Base-by-base conservation (phyloP, 2,797 vertebrate species). In the Manis pentadactyla region DNA sequence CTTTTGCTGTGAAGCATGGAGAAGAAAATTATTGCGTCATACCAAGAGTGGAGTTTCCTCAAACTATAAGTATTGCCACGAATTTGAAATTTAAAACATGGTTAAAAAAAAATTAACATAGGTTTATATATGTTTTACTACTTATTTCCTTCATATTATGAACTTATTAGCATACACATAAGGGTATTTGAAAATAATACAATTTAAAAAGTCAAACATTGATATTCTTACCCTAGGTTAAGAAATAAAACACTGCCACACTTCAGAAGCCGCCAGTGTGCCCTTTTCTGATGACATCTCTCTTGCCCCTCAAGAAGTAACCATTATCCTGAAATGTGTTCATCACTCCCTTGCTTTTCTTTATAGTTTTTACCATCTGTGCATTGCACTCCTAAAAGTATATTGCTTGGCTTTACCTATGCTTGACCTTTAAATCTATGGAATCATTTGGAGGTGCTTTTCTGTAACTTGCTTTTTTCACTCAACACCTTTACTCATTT, bases 131-230 rank as follows among this genome's bases (percentile, higher is more conserved):
- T 69, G 55, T 57, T 74, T 92, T 94, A 84, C 23, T 21, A 79
- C 6, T 37, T 68, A 53, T 78, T 88, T 79, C 19, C 64, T 96
- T 93, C 88, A 66, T 66, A 85, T 91, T 95, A 85, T 25, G 49
- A 94, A 95, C 46, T 57, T 68, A 46, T 11, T 73, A 89, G 31
- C 74, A 94, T 29, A 84, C 19, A 68, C 25, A 42, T 18, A 83
- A 66, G 10, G 87, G 59, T 51, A 92, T 11, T 66, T 34, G 57
- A 61, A 92, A 92, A 92, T 34, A 18, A 18, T 83, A 63, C n/a
- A 68, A 84, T 34, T 90, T 87, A 79, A 84, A 86, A 87, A 86
- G 71, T 25, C 66, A 81, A 81, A 68, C 46, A 73, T 7, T 77
- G 19, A 86, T 42, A 9, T 53, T 73, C 31, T 7, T 46, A 73